Evolutionary conservation across 2,797 vertebrate species (phyloP), one percentile per base, ranked within the genome.

Genomic region (Spheniscus humboldti): DNA sequence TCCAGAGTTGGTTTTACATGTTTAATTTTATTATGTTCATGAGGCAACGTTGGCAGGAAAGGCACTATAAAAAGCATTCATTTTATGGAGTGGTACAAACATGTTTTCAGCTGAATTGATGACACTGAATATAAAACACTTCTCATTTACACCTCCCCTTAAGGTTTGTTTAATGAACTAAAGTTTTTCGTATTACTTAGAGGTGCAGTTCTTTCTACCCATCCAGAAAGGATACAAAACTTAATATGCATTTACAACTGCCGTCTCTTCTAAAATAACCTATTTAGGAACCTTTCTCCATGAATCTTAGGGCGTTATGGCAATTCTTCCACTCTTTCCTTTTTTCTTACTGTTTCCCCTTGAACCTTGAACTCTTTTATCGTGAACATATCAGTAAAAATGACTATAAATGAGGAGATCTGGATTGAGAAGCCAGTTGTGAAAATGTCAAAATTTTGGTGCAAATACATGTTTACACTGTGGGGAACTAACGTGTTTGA

Each of bases 91-190:
- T 84, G 96, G 93, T 86, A 93, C 94, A 96, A 96, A 96, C 96
- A 91, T 95, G 95, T 97, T 96, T 97, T 96, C 86, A 92, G 91
- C 97, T 96, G 96, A 96, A 95, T 92, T 93, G 96, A 92, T 96
- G 97, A 94, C 96, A 96, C 96, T 95, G 97, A 97, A 96, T 97
- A 92, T 88, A 92, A 96, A 96, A 57, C 86, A 83, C 86, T 95
- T 95, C 91, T 96, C 96, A 92, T 97, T 97, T 96, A 84, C 11
- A 27, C 94, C 92, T 95, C 86, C 92, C 94, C 94, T 94, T 82
- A 96, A 97, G 94, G 94, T 94, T 93, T 96, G 87, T 95, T 97
- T 95, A 97, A 95, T 94, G 92, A 96, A 94, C 77, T 94, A n/a
- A 94, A 95, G 71, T 84, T 88, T 94, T 92, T 73, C 55, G 35